phyloP scores from a whole-genome alignment of 2,113 vertebrate genomes.

The Grammomys surdaster region DNA sequence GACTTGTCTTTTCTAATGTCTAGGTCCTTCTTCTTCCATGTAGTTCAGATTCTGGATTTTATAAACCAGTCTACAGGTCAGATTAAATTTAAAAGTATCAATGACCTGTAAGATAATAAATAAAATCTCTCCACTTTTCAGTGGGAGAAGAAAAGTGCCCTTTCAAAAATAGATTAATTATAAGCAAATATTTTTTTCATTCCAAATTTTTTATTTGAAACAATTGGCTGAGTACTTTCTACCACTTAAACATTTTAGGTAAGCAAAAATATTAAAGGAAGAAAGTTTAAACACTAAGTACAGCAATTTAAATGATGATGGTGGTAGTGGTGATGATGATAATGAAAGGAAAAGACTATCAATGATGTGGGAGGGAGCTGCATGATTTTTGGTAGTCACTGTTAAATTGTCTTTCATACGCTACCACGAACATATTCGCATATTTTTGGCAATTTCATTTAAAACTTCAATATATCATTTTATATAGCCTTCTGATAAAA shows the following conservation, averaged over 20 bases:
- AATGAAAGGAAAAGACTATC: neutral
- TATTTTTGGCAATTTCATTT: neutral
- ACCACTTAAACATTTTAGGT: neutral
- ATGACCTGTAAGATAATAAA: neutral
- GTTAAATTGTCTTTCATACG: neutral
- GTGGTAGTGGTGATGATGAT: neutral
- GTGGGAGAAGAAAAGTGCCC: neutral
- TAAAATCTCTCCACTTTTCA: neutral
- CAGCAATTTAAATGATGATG: neutral
- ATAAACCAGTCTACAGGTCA: neutral
- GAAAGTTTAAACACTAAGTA: neutral
- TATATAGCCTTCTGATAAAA: neutral
- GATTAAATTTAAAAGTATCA: neutral
- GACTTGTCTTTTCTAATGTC: neutral
- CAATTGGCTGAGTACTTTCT: neutral
- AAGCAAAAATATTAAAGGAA: neutral
- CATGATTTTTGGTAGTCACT: neutral
- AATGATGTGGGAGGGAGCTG: neutral
- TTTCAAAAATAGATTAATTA: neutral
- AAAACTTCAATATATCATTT: neutral
- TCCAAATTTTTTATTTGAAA: neutral
- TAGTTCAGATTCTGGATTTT: neutral
- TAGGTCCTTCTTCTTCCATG: neutral
- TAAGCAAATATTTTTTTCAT: neutral
- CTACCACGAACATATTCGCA: neutral